Evolutionary conservation across 2,113 vertebrate species (phyloP).

Genomic region (Psammodynastes pulverulentus): DNA sequence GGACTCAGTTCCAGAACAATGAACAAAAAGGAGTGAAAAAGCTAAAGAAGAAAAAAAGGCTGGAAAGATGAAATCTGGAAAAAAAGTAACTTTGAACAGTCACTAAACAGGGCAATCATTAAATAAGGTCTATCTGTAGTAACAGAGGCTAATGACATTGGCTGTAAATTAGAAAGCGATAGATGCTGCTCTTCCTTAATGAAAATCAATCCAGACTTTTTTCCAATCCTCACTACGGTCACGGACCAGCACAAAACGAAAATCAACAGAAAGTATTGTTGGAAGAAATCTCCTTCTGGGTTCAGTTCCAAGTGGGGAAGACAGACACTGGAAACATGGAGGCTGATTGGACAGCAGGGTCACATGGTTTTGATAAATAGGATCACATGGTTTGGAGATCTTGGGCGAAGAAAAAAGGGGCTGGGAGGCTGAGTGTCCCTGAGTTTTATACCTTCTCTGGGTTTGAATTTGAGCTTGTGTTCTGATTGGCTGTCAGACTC

Average conservation of each 20-base stretch:
- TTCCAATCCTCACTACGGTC: not conserved
- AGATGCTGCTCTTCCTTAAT: not conserved
- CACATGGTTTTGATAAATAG: too few relatives aligned
- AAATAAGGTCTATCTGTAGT: not conserved
- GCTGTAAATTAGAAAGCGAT: not conserved
- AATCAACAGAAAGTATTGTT: too few relatives aligned
- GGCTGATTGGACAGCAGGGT: too few relatives aligned
- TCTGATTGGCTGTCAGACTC: too few relatives aligned
- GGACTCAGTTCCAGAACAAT: not conserved
- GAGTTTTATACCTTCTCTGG: too few relatives aligned
- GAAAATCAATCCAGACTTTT: not conserved
- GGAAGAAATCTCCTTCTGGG: too few relatives aligned
- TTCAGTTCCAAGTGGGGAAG: too few relatives aligned
- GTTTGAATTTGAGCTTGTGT: too few relatives aligned
- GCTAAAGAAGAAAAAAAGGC: not conserved
- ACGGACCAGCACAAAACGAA: not conserved
- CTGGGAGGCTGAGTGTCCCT: too few relatives aligned
- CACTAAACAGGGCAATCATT: not conserved
- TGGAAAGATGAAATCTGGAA: not conserved
- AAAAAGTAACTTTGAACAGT: not conserved
- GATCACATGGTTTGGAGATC: too few relatives aligned
- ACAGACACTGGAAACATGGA: too few relatives aligned
- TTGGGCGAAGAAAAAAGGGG: too few relatives aligned
- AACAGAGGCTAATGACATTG: not conserved
- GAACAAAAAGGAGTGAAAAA: not conserved